Percentiles rank a stretch among this genome's conserved stretches.
Evolutionary conservation across 1,140 invertebrate species (phyloP).

Genomic region (Drosophila burlai): DNA sequence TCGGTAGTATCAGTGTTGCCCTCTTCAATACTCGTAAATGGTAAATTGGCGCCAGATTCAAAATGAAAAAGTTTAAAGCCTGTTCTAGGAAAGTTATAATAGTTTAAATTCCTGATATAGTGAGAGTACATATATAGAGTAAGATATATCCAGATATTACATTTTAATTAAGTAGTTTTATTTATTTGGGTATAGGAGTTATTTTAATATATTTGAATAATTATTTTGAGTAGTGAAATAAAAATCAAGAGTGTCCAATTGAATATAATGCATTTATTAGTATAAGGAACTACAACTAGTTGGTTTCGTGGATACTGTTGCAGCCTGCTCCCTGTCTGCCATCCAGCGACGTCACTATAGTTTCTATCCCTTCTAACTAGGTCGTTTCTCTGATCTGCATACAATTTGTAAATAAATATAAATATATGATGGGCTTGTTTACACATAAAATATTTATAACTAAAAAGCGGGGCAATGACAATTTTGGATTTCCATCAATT

Average conservation of each 20-base stretch:
- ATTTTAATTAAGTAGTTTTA: neutral
- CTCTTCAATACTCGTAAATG: too few species aligned
- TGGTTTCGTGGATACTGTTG: constrained; percentile 45
- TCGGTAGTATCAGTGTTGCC: neutral
- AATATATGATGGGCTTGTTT: constrained; percentile 31
- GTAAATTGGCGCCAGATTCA: neutral
- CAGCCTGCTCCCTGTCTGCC: constrained; percentile 19
- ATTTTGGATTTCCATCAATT: constrained; percentile 39
- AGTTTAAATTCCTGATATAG: neutral
- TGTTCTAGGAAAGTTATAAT: neutral
- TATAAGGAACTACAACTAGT: constrained; percentile 50
- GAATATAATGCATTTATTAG: constrained; percentile 58
- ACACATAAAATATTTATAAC: constrained; percentile 43
- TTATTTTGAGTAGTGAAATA: neutral
- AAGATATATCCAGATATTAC: neutral
- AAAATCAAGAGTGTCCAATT: constrained; percentile 25
- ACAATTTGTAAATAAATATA: constrained; percentile 56
- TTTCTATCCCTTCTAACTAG: constrained; percentile 34
- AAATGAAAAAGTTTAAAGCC: neutral
- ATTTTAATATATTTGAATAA: neutral
- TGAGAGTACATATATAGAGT: neutral
- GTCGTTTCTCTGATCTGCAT: constrained; percentile 42
- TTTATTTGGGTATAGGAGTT: constrained; percentile 3
- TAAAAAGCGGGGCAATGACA: constrained; percentile 16
- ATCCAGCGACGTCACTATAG: constrained; percentile 38